Percentiles rank a stretch among this genome's conserved stretches.
Conservation (phyloP, 2,797 vertebrate genomes). For the Helarctos malayanus region DNA sequence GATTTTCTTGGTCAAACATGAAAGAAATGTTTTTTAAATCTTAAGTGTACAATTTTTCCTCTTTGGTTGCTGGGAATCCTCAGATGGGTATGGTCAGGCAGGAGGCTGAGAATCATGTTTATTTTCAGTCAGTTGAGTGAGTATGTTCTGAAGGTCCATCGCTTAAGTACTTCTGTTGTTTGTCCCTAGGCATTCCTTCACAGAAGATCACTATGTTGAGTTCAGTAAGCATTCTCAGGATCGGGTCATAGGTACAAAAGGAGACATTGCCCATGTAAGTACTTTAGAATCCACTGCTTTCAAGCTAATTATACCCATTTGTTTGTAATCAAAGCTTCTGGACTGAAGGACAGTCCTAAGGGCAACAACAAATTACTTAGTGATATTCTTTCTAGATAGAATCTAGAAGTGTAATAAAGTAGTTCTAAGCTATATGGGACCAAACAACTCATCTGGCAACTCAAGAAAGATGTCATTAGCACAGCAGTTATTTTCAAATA, state of each 20-base stretch:
- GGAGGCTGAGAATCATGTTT: background rate
- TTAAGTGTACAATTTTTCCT: slow-evolving; percentile 8
- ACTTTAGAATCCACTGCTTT: background rate
- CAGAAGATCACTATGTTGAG: slow-evolving; percentile 99
- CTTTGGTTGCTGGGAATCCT: background rate
- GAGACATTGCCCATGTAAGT: slow-evolving; percentile 97
- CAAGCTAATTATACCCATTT: slow-evolving; percentile 23
- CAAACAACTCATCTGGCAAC: background rate
- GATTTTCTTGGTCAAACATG: background rate
- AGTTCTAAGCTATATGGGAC: slow-evolving; percentile 42
- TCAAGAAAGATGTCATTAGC: slow-evolving; percentile 27
- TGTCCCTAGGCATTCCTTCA: slow-evolving; percentile 96
- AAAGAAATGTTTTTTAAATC: slow-evolving; percentile 48
- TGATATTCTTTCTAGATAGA: background rate
- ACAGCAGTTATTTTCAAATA: slow-evolving; percentile 8
- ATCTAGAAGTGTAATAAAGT: slow-evolving; percentile 17
- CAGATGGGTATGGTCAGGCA: background rate
- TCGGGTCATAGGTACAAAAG: slow-evolving; percentile 98
- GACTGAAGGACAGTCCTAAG: background rate
- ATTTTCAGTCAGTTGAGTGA: background rate
- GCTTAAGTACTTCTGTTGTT: slow-evolving; percentile 66
- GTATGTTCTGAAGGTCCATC: background rate
- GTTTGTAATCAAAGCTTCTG: slow-evolving; percentile 6
- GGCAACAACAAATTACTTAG: background rate
- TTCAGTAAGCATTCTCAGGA: slow-evolving; percentile 99